Evolutionary conservation across 92 coral and sea anemone genomes (phyloP).

Genomic region (Nematostella vectensis): DNA sequence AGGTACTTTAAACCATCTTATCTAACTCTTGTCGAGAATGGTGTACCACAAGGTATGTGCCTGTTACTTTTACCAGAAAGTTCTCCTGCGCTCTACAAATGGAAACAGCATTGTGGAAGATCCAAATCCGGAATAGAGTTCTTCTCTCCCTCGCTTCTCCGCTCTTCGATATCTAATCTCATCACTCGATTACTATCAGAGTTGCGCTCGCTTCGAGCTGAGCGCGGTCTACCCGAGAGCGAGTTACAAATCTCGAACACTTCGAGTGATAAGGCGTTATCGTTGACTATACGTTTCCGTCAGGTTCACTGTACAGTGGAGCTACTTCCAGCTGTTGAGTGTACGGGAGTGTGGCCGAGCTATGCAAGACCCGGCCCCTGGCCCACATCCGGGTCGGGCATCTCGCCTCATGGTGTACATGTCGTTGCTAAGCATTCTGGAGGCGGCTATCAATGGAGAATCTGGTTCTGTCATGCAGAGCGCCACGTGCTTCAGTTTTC

Average conservation of each 20-base stretch:
- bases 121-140: no score
- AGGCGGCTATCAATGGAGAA: constrained; percentile 48
- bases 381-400: constrained; percentile 1
- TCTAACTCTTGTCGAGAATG: no score
- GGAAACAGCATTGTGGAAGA: no score
- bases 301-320: constrained; percentile 32
- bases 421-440: constrained; percentile 44
- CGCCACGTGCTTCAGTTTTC: constrained; percentile 28
- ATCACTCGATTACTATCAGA: no score
- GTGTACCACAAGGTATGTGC: no score
- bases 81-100: no score
- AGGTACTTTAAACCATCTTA: no score
- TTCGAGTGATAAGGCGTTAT: constrained; percentile 26
- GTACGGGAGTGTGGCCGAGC: constrained; percentile 42
- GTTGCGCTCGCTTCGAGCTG: constrained; percentile 9
- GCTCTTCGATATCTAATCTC: no score
- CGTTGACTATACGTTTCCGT: constrained; percentile 27
- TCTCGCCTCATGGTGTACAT: constrained; percentile 24
- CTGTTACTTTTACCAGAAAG: no score
- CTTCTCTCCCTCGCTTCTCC: no score
- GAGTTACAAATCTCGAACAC: constrained; percentile 18
- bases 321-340: constrained; percentile 37
- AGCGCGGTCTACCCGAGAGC: constrained; percentile 10
- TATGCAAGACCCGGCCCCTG: constrained; percentile 32
- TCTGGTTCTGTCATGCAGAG: constrained; percentile 56